Evolutionary conservation across 2,113 vertebrate species (phyloP).

Genomic region (Vicugna pacos): DNA sequence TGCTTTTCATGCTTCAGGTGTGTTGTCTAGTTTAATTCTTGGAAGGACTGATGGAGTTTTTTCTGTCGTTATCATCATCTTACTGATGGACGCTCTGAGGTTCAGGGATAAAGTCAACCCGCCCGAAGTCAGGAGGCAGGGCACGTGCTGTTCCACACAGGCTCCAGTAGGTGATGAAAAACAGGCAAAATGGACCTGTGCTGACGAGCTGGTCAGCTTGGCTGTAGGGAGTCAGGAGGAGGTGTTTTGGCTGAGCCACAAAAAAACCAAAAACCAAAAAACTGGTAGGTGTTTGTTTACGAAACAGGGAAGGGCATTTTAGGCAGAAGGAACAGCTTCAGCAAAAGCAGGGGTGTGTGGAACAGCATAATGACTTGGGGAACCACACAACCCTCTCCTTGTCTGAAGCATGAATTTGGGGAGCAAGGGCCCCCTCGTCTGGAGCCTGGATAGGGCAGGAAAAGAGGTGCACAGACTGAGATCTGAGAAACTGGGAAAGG

Average conservation of each 20-base stretch:
- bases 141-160: rapidly evolving
- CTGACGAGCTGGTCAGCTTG: no score
- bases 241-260: neutral
- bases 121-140: neutral
- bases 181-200: neutral
- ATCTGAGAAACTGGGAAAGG: neutral
- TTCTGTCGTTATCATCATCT: neutral
- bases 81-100: neutral
- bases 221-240: neutral
- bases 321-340: neutral
- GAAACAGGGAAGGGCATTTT: neutral
- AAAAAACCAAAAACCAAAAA: no score
- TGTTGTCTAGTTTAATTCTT: neutral
- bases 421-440: neutral
- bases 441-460: neutral
- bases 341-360: neutral
- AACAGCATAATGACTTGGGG: neutral
- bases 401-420: neutral
- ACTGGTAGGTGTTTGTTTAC: neutral
- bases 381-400: neutral
- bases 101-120: neutral
- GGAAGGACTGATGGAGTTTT: neutral
- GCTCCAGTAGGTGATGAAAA: neutral
- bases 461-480: neutral
- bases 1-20: neutral